Percentiles rank a stretch among this genome's conserved stretches.
Evolutionary conservation across 2,888 invertebrate species (phyloP).

Genomic region (Mythimna vitellina): DNA sequence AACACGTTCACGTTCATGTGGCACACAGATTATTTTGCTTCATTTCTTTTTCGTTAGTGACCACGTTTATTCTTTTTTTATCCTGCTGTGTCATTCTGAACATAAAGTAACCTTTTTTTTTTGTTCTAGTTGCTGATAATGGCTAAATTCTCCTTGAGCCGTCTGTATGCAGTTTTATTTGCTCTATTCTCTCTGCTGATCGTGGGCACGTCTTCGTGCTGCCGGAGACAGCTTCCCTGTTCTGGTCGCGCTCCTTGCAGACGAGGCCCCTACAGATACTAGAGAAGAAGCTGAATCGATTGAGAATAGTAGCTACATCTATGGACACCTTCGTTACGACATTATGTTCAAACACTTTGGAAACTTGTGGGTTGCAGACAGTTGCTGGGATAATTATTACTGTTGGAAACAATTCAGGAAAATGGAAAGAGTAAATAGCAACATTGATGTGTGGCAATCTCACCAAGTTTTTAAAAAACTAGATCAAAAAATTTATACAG

Average conservation of each 20-base stretch:
- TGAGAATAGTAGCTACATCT: neutral
- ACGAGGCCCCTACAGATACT: constrained; percentile 74
- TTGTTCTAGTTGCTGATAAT: constrained; percentile 71
- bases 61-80: neutral
- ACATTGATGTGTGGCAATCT: constrained; percentile 5
- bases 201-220: constrained; percentile 66
- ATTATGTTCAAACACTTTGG: constrained; percentile 25
- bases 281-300: neutral
- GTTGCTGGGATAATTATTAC: constrained; percentile 16
- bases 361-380: constrained; percentile 11
- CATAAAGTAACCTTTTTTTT: constrained; percentile 6
- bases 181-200: constrained; percentile 74
- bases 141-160: constrained; percentile 70
- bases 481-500: constrained; percentile 8
- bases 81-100: neutral
- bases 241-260: constrained; percentile 79
- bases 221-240: constrained; percentile 75
- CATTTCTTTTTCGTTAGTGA: neutral
- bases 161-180: constrained; percentile 72
- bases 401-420: constrained; percentile 23
- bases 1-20: too few species aligned
- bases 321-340: neutral
- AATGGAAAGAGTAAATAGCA: constrained; percentile 19
- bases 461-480: constrained; percentile 39
- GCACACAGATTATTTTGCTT: neutral